These are phyloP conservation scores for Campodea augens DNA, from an alignment of 1,140 invertebrate species.

Conservation along the genomic window DNA sequence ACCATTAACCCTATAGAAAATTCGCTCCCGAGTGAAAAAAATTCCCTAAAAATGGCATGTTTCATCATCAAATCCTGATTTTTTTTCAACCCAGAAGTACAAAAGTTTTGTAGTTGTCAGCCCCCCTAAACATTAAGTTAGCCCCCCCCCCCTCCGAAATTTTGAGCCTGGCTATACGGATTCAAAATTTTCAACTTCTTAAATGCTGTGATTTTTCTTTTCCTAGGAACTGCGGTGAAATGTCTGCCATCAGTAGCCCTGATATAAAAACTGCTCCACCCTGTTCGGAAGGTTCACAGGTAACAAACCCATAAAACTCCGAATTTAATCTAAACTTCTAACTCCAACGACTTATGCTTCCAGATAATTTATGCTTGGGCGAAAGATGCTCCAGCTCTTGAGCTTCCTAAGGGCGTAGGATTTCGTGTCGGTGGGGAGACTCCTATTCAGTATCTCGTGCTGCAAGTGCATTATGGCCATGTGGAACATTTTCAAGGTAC, in stretches of 20 bases:
- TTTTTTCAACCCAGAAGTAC: too few relatives aligned
- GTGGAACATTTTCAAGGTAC: conserved; percentile 48
- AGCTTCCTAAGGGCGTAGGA: conserved; percentile 63
- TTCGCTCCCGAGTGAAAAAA: too few relatives aligned
- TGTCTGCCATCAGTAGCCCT: conserved; percentile 35
- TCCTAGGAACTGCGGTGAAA: conserved; percentile 76
- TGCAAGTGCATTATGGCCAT: conserved; percentile 85
- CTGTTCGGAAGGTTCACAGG: conserved; percentile 48
- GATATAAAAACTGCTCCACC: conserved; percentile 34
- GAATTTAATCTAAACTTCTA: conserved; percentile 3
- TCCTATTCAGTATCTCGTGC: conserved; percentile 51
- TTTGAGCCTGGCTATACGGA: too few relatives aligned
- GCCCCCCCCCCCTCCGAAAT: too few relatives aligned
- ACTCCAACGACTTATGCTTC: conserved; percentile 14
- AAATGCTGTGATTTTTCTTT: neutral
- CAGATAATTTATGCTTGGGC: conserved; percentile 96
- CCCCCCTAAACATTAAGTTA: too few relatives aligned
- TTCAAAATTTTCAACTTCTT: conserved; percentile 3
- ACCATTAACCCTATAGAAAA: too few relatives aligned
- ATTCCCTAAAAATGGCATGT: too few relatives aligned
- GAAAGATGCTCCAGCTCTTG: conserved; percentile 67
- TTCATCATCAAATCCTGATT: too few relatives aligned
- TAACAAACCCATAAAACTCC: conserved; percentile 19
- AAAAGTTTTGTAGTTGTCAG: too few relatives aligned
- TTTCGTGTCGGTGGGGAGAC: conserved; percentile 58